Conservation (phyloP, 2,888 invertebrate species). For the Apeira syringaria region DNA sequence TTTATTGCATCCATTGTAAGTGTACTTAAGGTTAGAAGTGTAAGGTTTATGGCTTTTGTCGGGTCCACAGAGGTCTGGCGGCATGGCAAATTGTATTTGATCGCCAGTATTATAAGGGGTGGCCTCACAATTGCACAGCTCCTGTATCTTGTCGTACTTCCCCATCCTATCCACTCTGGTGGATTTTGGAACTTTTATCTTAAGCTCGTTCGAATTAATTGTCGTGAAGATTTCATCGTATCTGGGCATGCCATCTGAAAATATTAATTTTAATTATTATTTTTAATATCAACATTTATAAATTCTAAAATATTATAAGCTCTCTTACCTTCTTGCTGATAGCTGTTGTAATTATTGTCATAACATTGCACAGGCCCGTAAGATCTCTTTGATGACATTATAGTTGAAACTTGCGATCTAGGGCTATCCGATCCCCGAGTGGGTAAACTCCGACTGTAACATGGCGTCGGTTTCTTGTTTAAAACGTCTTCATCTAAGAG, state of each 20-base stretch:
- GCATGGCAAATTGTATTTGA: slow-evolving; percentile 71
- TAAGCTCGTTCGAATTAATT: slow-evolving; percentile 73
- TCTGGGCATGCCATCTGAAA: slow-evolving; percentile 51
- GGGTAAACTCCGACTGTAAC: slow-evolving; percentile 43
- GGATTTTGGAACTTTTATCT: slow-evolving; percentile 72
- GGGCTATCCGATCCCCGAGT: slow-evolving; percentile 17
- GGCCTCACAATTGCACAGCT: slow-evolving; percentile 66
- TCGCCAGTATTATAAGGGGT: slow-evolving; percentile 66
- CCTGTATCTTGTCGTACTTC: slow-evolving; percentile 68
- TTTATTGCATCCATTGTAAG: slow-evolving; percentile 53
- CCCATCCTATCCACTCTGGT: slow-evolving; percentile 62
- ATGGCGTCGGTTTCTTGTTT: slow-evolving; percentile 42
- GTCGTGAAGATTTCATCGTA: slow-evolving; percentile 75
- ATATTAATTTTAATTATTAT: not conserved
- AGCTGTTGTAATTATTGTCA: slow-evolving; percentile 18
- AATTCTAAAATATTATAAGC: not conserved
- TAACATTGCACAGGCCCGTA: slow-evolving; percentile 31
- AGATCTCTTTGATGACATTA: slow-evolving; percentile 40
- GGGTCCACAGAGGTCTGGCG: slow-evolving; percentile 49
- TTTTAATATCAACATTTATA: not conserved
- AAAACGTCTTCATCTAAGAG: slow-evolving; percentile 66
- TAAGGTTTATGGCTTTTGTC: slow-evolving; percentile 52
- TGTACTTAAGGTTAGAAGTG: slow-evolving; percentile 66
- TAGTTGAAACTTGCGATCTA: slow-evolving; percentile 44
- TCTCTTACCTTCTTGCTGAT: slow-evolving; percentile 39